phyloP scores from a whole-genome alignment of 2,888 invertebrate genomes.

The Hedychridium roseum region DNA sequence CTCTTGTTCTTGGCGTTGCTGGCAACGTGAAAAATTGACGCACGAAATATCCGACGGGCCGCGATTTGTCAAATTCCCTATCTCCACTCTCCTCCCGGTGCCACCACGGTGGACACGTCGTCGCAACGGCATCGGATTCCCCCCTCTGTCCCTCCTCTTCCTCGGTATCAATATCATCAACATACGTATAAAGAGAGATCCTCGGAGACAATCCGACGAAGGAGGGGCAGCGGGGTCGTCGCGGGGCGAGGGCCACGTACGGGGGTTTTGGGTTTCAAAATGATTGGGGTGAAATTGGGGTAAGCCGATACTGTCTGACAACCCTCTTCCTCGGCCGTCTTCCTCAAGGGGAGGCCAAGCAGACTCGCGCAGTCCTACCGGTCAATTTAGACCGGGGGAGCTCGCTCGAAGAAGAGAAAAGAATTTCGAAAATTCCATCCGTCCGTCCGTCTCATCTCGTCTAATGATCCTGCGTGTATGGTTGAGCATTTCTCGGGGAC shows the following conservation, averaged over 20 bases:
- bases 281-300: conserved; percentile 64
- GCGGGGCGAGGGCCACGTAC: conserved; percentile 24
- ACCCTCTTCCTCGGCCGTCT: conserved; percentile 28
- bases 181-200: conserved; percentile 42
- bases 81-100: not conserved
- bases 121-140: conserved; percentile 12
- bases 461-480: not conserved
- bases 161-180: conserved; percentile 52
- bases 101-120: conserved; percentile 24
- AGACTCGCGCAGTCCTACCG: conserved; percentile 27
- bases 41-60: conserved; percentile 55
- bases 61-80: conserved; percentile 57
- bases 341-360: conserved; percentile 34
- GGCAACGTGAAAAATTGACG: conserved; percentile 58
- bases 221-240: conserved; percentile 22
- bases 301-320: conserved; percentile 57
- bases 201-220: conserved; percentile 16
- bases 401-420: conserved; percentile 27
- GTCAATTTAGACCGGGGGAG: conserved; percentile 46
- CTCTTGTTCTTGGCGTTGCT: conserved; percentile 41
- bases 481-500: not conserved
- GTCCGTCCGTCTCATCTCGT: not conserved
- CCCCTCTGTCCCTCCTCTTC: conserved; percentile 32
- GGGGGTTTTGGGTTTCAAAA: conserved; percentile 60
- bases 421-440: conserved; percentile 27